These are phyloP conservation scores for Drosophila virilis DNA, from an alignment of 1,140 invertebrate species.

Conservation along the genomic window DNA sequence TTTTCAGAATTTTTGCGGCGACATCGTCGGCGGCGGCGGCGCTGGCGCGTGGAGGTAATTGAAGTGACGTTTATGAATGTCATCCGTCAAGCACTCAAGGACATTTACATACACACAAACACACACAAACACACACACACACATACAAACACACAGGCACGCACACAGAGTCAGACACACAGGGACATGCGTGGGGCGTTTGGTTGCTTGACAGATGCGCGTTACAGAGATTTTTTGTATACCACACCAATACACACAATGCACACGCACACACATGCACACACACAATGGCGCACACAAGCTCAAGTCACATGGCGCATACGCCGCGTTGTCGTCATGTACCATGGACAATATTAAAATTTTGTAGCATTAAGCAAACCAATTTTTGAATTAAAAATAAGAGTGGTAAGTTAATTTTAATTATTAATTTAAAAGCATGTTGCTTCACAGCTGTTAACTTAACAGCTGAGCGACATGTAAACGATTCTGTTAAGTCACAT, in stretches of 20 bases:
- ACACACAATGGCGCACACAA: slow-evolving; percentile 20
- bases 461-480: neutral
- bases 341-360: neutral
- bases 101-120: slow-evolving; percentile 84
- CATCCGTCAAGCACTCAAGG: slow-evolving; percentile 80
- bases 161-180: slow-evolving; percentile 7
- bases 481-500: no score
- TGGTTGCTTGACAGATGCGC: slow-evolving; percentile 75
- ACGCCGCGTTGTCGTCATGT: slow-evolving; percentile 51
- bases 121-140: slow-evolving; percentile 36
- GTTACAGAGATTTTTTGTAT: slow-evolving; percentile 73
- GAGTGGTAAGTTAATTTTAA: neutral
- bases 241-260: slow-evolving; percentile 38
- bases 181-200: slow-evolving; percentile 59
- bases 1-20: slow-evolving; percentile 71
- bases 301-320: slow-evolving; percentile 53
- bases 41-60: slow-evolving; percentile 81
- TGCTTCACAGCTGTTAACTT: neutral
- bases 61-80: slow-evolving; percentile 82
- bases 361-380: neutral
- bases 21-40: slow-evolving; percentile 51
- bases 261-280: slow-evolving; percentile 34
- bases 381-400: neutral
- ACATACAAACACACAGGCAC: slow-evolving; percentile 4
- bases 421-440: neutral